Evolutionary conservation across 2,113 vertebrate species (phyloP).

Genomic region (Stigmatopora nigra): DNA sequence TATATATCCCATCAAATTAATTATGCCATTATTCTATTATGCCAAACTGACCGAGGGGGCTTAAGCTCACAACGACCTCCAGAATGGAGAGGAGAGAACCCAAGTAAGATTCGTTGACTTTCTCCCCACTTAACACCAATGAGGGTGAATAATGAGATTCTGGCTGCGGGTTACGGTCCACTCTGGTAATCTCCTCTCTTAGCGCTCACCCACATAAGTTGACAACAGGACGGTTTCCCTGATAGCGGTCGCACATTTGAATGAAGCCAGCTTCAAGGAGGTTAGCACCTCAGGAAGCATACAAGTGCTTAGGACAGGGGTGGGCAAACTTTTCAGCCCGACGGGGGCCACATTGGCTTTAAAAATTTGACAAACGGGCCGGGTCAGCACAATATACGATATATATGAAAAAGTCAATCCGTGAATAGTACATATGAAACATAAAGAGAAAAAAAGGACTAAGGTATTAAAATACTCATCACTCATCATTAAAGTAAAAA

Average conservation of each 20-base stretch:
- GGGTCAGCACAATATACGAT: too few relatives aligned
- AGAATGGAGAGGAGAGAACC: slow-evolving; percentile 37
- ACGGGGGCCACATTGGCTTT: too few relatives aligned
- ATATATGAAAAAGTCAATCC: too few relatives aligned
- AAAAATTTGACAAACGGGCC: too few relatives aligned
- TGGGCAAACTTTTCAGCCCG: too few relatives aligned
- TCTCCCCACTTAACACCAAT: slow-evolving; percentile 27
- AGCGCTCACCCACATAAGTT: slow-evolving; percentile 32
- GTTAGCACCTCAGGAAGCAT: slow-evolving; percentile 2
- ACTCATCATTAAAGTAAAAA: too few relatives aligned
- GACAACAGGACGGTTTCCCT: slow-evolving; percentile 37
- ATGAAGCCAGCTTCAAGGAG: slow-evolving; percentile 12
- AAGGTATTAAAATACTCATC: too few relatives aligned
- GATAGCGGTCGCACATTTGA: slow-evolving; percentile 39
- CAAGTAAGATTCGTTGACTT: slow-evolving; percentile 21
- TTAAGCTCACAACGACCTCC: slow-evolving; percentile 46
- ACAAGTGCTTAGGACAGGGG: too few relatives aligned
- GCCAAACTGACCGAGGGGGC: slow-evolving; percentile 44
- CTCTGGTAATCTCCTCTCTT: slow-evolving; percentile 26
- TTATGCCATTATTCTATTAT: slow-evolving; percentile 70
- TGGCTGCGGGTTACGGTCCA: slow-evolving; percentile 26
- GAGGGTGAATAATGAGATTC: slow-evolving; percentile 47
- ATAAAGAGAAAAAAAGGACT: too few relatives aligned
- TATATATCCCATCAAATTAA: slow-evolving; percentile 57
- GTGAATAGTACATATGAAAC: too few relatives aligned